phyloP scores from a whole-genome alignment of 2,113 vertebrate species.

The Hippocampus zosterae region DNA sequence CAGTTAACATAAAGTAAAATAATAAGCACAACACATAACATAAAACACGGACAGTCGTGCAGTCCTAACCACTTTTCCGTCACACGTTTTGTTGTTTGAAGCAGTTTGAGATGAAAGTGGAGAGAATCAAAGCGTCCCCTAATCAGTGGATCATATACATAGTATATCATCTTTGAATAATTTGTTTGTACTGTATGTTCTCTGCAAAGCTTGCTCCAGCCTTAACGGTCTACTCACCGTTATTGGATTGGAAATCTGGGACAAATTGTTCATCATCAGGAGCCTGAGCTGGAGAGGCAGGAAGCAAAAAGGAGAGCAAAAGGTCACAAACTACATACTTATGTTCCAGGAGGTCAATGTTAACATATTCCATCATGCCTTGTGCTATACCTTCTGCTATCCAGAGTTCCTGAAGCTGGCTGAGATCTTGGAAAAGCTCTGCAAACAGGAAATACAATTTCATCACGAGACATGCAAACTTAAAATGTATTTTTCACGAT shows the following conservation, averaged over 20 bases:
- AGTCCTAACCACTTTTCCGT: no score
- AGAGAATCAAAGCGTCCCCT: no score
- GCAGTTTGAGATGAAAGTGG: no score
- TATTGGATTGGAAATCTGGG: conserved; percentile 95
- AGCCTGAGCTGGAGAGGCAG: conserved; percentile 78
- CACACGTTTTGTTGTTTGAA: no score
- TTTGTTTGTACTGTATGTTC: neutral
- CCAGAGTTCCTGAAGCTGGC: conserved; percentile 94
- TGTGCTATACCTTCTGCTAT: conserved; percentile 81
- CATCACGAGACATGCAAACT: neutral
- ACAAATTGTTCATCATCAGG: conserved; percentile 97
- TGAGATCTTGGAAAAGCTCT: conserved; percentile 97
- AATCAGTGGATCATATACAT: no score
- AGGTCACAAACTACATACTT: neutral
- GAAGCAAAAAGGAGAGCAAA: neutral
- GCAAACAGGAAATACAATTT: conserved; percentile 8
- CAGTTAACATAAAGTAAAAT: no score
- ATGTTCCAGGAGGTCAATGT: neutral
- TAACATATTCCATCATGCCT: neutral
- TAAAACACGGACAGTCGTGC: no score
- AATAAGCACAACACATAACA: no score
- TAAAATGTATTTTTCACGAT: neutral
- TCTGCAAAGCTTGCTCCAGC: neutral
- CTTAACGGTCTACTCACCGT: conserved; percentile 76
- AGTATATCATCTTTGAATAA: neutral